Evolutionary conservation across 2,888 invertebrate genomes (phyloP).

Genomic region (Acleris holmiana): DNA sequence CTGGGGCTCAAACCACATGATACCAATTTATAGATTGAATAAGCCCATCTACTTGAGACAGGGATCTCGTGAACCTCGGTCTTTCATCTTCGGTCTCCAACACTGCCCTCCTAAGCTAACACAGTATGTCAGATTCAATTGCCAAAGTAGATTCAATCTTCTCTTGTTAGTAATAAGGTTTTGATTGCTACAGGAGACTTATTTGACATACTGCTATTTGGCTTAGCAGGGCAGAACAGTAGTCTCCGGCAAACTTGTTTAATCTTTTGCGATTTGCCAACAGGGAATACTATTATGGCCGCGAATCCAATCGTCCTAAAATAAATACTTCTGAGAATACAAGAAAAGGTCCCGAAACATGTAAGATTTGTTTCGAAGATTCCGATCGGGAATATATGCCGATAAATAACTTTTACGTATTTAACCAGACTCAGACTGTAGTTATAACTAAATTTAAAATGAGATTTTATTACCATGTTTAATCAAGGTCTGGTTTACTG

Average conservation of each 20-base stretch:
- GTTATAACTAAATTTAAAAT: too few species aligned
- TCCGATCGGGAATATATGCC: not conserved
- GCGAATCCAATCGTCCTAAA: conserved; percentile 33
- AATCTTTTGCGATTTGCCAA: conserved; percentile 35
- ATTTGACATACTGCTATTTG: too few species aligned
- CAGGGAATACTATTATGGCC: conserved; percentile 34
- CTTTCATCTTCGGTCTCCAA: conserved; percentile 20
- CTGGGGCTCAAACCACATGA: not conserved
- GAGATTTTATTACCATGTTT: too few species aligned
- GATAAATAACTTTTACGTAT: not conserved
- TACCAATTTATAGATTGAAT: conserved; percentile 20
- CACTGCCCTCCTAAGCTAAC: too few species aligned
- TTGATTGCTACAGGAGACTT: too few species aligned
- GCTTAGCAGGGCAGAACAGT: too few species aligned
- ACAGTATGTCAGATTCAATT: too few species aligned
- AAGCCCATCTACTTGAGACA: conserved; percentile 11
- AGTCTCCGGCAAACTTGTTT: conserved; percentile 31
- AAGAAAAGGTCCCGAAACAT: conserved; percentile 11
- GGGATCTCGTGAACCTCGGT: conserved; percentile 12
- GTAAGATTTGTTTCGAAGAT: not conserved
- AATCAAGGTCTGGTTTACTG: too few species aligned
- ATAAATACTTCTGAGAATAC: conserved; percentile 26
- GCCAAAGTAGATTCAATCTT: too few species aligned
- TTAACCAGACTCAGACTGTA: not conserved
- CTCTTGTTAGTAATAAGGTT: too few species aligned